These are phyloP conservation scores for Alethe diademata DNA, from an alignment of 2,113 vertebrate species.

Conservation along the genomic window DNA sequence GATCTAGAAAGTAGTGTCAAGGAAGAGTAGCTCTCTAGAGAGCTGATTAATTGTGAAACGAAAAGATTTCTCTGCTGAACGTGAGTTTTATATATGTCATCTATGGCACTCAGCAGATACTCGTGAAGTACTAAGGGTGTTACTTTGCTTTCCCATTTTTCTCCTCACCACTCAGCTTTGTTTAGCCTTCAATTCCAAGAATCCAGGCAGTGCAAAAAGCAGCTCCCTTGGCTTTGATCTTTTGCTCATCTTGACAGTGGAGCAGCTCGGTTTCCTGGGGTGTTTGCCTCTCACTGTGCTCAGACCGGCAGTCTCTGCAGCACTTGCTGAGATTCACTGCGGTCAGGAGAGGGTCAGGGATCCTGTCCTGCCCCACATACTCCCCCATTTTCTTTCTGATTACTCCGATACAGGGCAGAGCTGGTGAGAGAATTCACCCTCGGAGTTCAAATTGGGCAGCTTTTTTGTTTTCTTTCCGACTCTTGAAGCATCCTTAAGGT, in stretches of 20 bases:
- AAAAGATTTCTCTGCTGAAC: not conserved
- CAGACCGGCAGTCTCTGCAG: rapidly evolving
- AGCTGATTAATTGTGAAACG: not conserved
- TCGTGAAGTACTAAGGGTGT: not conserved
- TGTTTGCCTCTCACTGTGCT: not conserved
- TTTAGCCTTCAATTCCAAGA: not conserved
- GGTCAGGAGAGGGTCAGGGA: not conserved
- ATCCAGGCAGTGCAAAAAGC: not conserved
- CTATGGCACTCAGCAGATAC: not conserved
- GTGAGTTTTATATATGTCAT: not conserved
- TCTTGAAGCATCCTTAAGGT: not conserved
- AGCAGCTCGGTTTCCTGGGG: not conserved
- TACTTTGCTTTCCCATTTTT: not conserved
- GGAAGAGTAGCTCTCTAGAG: not conserved
- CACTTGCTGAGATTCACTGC: rapidly evolving
- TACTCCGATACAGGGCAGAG: not conserved
- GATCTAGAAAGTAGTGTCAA: not conserved
- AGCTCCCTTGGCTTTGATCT: constrained; percentile 27
- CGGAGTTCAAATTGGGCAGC: not conserved
- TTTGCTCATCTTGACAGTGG: not conserved
- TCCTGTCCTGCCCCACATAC: not conserved
- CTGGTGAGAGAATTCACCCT: not conserved
- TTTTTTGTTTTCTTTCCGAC: not conserved
- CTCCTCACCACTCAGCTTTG: not conserved
- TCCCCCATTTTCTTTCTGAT: not conserved